Evolutionary conservation across 2,797 vertebrate species (phyloP).

Genomic region (Paramormyrops hopkinsi): DNA sequence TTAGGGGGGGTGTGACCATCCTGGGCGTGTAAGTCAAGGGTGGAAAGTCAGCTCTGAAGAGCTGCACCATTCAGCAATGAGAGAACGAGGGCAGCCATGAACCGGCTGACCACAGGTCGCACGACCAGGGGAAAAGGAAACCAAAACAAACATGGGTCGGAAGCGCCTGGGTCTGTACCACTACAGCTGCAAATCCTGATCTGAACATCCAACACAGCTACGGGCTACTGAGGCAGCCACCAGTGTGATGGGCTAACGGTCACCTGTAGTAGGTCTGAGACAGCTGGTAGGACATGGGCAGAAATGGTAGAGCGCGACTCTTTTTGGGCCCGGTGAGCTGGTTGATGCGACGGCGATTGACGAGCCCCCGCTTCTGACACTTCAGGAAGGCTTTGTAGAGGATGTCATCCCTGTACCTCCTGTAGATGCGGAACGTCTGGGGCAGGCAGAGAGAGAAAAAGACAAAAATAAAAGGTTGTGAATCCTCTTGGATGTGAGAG

Average conservation of each 20-base stretch:
- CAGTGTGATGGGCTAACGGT: not conserved
- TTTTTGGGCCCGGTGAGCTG: constrained; percentile 77
- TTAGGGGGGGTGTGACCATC: not conserved
- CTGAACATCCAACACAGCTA: not conserved
- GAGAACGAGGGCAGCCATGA: not conserved
- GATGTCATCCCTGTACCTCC: constrained; percentile 73
- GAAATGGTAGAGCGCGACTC: constrained; percentile 79
- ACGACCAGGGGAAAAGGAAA: not conserved
- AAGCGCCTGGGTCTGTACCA: not conserved
- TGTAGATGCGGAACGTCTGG: constrained; percentile 85
- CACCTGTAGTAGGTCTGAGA: constrained; percentile 86
- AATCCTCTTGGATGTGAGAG: not conserved
- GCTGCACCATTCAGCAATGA: not conserved
- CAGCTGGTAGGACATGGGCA: constrained; percentile 94
- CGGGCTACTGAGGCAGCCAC: not conserved
- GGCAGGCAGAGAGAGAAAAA: not conserved
- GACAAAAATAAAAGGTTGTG: not conserved
- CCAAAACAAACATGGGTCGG: not conserved
- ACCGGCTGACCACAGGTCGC: not conserved
- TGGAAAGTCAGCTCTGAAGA: not conserved
- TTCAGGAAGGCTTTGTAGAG: constrained; percentile 77
- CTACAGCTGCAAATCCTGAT: not conserved
- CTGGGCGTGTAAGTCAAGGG: not conserved
- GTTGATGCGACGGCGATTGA: constrained; percentile 80
- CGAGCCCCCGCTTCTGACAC: constrained; percentile 73